phyloP scores from a whole-genome alignment of 2,113 vertebrate species.

The Ursus arctos region DNA sequence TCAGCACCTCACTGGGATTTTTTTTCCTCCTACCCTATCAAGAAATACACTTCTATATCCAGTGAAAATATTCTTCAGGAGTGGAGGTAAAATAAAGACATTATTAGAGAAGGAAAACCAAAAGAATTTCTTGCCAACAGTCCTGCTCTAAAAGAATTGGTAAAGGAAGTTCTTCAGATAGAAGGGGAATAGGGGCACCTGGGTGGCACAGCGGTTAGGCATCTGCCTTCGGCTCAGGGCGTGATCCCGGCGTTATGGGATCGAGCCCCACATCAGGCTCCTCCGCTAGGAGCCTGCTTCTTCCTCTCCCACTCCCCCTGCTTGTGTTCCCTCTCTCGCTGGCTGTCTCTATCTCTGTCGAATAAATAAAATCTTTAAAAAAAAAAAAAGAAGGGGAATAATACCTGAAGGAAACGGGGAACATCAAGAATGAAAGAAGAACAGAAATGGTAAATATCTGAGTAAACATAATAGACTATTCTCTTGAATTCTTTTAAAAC shows the following conservation, averaged over 20 bases:
- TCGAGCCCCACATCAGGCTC: too few species aligned
- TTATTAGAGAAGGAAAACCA: neutral
- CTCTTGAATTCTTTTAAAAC: neutral
- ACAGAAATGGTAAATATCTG: constrained; percentile 3
- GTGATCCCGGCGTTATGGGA: too few species aligned
- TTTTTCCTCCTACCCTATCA: neutral
- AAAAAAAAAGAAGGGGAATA: neutral
- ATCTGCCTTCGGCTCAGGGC: too few species aligned
- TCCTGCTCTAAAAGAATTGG: neutral
- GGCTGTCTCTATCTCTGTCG: too few species aligned
- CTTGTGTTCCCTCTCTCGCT: too few species aligned
- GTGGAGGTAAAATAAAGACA: constrained; percentile 17
- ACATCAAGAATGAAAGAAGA: neutral
- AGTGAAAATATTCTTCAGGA: constrained; percentile 13
- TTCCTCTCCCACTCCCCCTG: too few species aligned
- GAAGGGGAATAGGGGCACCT: neutral
- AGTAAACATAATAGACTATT: neutral
- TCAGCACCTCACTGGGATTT: neutral
- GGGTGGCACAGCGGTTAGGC: too few species aligned
- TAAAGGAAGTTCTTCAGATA: constrained; percentile 5
- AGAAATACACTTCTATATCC: neutral
- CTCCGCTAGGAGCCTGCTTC: too few species aligned
- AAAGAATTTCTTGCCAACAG: constrained; percentile 4
- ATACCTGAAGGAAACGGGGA: neutral
- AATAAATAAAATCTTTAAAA: too few species aligned